These are phyloP conservation scores for Nothocercus julius DNA, from an alignment of 2,113 vertebrate species.

Conservation along the genomic window DNA sequence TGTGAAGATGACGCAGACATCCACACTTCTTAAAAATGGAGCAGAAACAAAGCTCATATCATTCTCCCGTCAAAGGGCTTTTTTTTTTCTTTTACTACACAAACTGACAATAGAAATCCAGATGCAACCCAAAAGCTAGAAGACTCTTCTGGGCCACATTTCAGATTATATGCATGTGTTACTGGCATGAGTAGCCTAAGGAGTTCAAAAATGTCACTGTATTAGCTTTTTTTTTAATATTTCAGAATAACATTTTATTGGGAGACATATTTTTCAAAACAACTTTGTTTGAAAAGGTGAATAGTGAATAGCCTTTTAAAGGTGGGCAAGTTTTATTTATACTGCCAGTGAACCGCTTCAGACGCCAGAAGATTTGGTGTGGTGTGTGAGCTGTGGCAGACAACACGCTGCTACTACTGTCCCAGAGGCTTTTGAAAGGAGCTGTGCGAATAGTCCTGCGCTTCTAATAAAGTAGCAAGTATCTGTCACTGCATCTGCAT, in stretches of 20 bases:
- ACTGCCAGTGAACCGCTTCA: not conserved
- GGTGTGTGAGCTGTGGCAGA: not conserved
- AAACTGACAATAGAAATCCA: not conserved
- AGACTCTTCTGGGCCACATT: not conserved
- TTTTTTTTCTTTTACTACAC: not conserved
- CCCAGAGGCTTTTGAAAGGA: not conserved
- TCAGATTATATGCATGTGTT: not conserved
- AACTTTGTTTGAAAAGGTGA: not conserved
- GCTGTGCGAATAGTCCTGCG: accelerated
- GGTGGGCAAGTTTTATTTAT: not conserved
- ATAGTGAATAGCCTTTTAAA: not conserved
- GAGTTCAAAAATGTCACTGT: not conserved
- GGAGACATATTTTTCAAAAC: not conserved
- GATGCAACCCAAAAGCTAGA: not conserved
- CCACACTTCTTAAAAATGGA: not conserved
- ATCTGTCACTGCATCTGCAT: not conserved
- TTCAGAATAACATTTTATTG: not conserved
- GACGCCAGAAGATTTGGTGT: not conserved
- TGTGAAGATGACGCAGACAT: not conserved
- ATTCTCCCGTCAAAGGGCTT: not conserved
- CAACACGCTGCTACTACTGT: not conserved
- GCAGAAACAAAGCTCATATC: not conserved
- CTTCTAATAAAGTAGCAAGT: not conserved
- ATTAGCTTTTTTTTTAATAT: not conserved
- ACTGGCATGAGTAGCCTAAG: not conserved